A percentile compares a stretch with the other conserved stretches of the same genome.
Conservation (phyloP, 1,140 invertebrate species). For the Pogonognathellus flavescens region DNA sequence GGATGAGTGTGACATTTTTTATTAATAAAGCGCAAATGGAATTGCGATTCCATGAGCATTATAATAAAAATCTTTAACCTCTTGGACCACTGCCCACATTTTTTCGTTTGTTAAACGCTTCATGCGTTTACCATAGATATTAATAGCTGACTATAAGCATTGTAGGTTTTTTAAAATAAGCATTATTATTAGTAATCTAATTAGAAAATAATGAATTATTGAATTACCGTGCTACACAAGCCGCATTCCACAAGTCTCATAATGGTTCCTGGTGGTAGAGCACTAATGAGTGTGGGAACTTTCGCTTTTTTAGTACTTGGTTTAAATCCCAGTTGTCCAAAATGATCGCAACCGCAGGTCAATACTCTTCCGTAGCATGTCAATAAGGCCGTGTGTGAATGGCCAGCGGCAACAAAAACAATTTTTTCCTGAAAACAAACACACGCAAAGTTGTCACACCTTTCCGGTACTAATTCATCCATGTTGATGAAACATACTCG, state of each 20-base stretch:
- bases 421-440: slow-evolving; percentile 60
- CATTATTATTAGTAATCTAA: too few species aligned
- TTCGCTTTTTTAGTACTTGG: slow-evolving; percentile 59
- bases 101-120: too few species aligned
- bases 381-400: slow-evolving; percentile 65
- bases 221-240: slow-evolving; percentile 61
- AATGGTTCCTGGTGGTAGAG: slow-evolving; percentile 56
- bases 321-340: slow-evolving; percentile 65
- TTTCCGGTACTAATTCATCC: too few species aligned
- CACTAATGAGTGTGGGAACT: slow-evolving; percentile 50
- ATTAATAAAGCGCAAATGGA: too few species aligned
- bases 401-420: slow-evolving; percentile 62
- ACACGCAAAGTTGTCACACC: too few species aligned
- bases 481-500: too few species aligned
- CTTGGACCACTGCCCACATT: too few species aligned
- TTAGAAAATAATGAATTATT: background rate
- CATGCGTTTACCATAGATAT: too few species aligned
- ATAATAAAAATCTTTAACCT: too few species aligned
- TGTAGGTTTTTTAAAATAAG: too few species aligned
- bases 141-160: too few species aligned
- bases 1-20: too few species aligned
- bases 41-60: background rate
- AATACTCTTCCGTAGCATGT: slow-evolving; percentile 60
- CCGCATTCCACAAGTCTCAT: slow-evolving; percentile 62
- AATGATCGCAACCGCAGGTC: slow-evolving; percentile 65